Conservation (phyloP, 1,140 invertebrate genomes). For the Cryptotermes secundus region DNA sequence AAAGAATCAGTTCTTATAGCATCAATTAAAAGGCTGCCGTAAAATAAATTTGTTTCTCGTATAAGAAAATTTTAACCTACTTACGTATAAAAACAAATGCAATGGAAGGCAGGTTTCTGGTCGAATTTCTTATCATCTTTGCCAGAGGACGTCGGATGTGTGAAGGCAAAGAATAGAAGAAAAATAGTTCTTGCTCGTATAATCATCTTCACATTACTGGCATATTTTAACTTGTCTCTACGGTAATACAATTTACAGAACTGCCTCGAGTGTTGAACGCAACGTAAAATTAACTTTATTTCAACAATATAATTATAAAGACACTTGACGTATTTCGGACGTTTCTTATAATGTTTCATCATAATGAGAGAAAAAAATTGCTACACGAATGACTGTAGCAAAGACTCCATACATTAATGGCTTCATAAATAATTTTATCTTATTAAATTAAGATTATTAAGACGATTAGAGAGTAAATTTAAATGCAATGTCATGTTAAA, state of each 20-base stretch:
- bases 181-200: neutral
- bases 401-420: no score
- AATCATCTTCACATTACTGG: neutral
- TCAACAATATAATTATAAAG: neutral
- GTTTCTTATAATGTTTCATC: no score
- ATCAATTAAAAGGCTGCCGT: neutral
- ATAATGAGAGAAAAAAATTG: no score
- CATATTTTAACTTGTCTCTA: neutral
- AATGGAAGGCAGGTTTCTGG: neutral
- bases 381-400: no score
- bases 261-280: neutral
- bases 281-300: neutral
- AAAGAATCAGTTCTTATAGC: neutral
- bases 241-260: neutral
- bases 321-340: neutral
- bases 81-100: neutral
- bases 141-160: neutral
- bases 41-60: neutral
- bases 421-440: no score
- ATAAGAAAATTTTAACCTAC: neutral
- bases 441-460: no score
- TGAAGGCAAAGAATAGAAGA: neutral
- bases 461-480: no score
- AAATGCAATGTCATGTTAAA: neutral
- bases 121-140: neutral